Evolutionary conservation across 2,113 vertebrate species (phyloP).

Genomic region (Plotosus lineatus): DNA sequence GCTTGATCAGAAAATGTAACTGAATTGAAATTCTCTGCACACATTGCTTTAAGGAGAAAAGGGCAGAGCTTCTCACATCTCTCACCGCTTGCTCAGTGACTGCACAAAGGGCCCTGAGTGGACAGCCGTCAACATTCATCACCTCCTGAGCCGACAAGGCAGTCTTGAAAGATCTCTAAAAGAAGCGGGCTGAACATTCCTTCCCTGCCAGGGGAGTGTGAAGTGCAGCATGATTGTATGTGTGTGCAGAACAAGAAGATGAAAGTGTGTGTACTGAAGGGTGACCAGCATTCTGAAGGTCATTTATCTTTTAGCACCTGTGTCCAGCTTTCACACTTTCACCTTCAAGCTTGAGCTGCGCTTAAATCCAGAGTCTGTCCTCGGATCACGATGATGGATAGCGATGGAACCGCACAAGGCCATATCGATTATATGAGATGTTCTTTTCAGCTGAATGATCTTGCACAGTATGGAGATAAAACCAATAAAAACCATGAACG

Average conservation of each 20-base stretch:
- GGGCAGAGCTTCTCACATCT: constrained; percentile 23
- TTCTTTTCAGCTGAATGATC: neutral
- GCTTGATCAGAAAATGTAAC: neutral
- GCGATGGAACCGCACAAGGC: neutral
- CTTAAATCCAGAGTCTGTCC: constrained; percentile 15
- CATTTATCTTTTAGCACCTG: constrained; percentile 25
- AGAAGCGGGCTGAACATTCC: constrained; percentile 5
- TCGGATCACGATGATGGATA: constrained; percentile 21
- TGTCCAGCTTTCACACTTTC: neutral
- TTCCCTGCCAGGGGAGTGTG: constrained; percentile 12
- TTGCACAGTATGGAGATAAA: neutral
- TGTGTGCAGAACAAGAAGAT: constrained; percentile 12
- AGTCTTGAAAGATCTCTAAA: constrained; percentile 24
- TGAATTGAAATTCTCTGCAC: constrained; percentile 11
- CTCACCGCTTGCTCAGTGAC: constrained; percentile 6
- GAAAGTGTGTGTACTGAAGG: constrained; percentile 6
- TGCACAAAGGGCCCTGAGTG: neutral
- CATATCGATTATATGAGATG: neutral
- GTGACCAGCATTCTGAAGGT: constrained; percentile 18
- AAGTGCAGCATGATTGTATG: constrained; percentile 10
- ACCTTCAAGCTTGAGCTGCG: constrained; percentile 21
- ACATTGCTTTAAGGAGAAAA: constrained; percentile 15
- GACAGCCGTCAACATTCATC: constrained; percentile 28
- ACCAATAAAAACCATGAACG: neutral
- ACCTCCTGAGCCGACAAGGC: constrained; percentile 12